Percentiles rank a stretch among this genome's conserved stretches.
Evolutionary conservation across 2,113 vertebrate genomes (phyloP).

Genomic region (Tetrao urogallus): DNA sequence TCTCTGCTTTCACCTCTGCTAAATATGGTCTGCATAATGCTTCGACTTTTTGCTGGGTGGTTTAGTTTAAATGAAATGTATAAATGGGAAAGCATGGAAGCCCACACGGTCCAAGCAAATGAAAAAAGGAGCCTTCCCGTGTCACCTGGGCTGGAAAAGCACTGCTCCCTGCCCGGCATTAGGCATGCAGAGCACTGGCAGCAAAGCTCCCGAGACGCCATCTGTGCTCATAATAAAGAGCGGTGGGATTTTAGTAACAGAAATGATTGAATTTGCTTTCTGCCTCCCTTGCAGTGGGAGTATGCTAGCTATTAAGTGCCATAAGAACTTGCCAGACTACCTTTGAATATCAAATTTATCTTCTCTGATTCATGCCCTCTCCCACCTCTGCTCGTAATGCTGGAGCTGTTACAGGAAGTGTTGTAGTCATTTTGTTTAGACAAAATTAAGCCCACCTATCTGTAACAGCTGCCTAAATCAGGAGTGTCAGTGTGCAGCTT

Average conservation of each 20-base stretch:
- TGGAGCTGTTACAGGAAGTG: not conserved
- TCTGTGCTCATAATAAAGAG: conserved; percentile 69
- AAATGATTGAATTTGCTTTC: conserved; percentile 70
- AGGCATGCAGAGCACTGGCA: conserved; percentile 66
- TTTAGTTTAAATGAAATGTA: not conserved
- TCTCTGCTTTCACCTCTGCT: not conserved
- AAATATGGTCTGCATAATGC: not conserved
- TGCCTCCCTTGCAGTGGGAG: conserved; percentile 56
- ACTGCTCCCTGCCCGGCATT: conserved; percentile 39
- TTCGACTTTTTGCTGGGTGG: not conserved
- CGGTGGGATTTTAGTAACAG: conserved; percentile 52
- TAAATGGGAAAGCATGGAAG: not conserved
- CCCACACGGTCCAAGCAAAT: not conserved
- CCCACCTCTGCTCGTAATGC: not conserved
- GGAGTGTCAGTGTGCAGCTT: not conserved
- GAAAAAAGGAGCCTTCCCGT: not conserved
- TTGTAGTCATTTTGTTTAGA: not conserved
- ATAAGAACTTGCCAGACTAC: conserved; percentile 62
- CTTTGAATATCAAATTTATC: conserved; percentile 48
- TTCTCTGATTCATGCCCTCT: conserved; percentile 45
- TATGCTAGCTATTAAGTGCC: conserved; percentile 67
- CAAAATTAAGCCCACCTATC: not conserved
- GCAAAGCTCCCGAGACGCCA: conserved; percentile 60
- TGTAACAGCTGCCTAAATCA: not conserved
- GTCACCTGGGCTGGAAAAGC: conserved; percentile 43